phyloP scores from a whole-genome alignment of 2,797 vertebrate genomes.

The Dermochelys coriacea region DNA sequence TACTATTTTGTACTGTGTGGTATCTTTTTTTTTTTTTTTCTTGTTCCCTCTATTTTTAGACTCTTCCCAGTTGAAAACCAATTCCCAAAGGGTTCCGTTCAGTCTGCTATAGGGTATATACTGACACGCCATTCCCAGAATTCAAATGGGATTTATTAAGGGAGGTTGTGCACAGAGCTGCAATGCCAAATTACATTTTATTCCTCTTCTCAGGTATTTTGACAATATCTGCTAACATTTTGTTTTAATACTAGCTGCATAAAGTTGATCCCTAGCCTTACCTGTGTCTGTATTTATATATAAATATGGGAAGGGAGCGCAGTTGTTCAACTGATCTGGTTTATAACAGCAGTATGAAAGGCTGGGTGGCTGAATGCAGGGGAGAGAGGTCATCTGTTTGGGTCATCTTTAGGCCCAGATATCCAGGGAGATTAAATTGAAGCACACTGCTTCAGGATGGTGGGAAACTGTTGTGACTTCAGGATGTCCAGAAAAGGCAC shows the following conservation, averaged over 20 bases:
- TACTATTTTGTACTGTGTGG: conserved; percentile 85
- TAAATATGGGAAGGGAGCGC: background rate
- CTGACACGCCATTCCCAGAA: background rate
- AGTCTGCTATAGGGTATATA: background rate
- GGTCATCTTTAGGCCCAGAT: background rate
- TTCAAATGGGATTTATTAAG: background rate
- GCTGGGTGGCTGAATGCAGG: background rate
- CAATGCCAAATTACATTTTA: accelerated
- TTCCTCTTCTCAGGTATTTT: background rate
- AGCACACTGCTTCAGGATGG: background rate
- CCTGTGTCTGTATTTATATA: background rate
- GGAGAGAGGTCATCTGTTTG: background rate
- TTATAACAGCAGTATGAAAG: accelerated
- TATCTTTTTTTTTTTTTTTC: conserved; percentile 66
- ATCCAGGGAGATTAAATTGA: background rate
- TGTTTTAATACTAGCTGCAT: background rate
- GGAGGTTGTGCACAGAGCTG: background rate
- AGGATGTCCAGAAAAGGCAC: background rate
- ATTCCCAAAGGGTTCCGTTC: background rate
- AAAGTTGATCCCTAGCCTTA: background rate
- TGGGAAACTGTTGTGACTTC: background rate
- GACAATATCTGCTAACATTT: accelerated
- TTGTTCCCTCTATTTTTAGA: background rate
- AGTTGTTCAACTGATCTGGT: background rate
- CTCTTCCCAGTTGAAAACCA: background rate